A percentile compares a stretch with the other conserved stretches of the same genome.
Evolutionary conservation across 2,888 invertebrate species (phyloP).

Genomic region (Tethea ocularis): DNA sequence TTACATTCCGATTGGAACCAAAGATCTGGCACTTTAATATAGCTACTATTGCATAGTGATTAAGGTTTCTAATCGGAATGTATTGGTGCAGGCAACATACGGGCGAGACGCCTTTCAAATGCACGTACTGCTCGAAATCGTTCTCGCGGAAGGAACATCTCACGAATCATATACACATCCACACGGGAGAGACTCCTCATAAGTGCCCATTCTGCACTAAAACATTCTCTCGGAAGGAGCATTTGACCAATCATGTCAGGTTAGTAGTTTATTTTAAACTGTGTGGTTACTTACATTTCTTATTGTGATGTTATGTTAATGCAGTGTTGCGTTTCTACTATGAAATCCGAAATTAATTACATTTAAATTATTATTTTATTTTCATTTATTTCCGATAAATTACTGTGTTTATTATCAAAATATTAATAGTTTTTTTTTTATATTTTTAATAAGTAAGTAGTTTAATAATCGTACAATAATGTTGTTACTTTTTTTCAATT

Average conservation of each 20-base stretch:
- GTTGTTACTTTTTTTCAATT: too few species aligned
- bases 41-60: constrained; percentile 3
- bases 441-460: too few species aligned
- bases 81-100: constrained; percentile 86
- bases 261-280: constrained; percentile 30
- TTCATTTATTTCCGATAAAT: too few species aligned
- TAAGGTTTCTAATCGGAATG: constrained; percentile 27
- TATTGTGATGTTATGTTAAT: not conserved
- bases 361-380: too few species aligned
- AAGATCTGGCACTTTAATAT: constrained; percentile 3
- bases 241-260: constrained; percentile 87
- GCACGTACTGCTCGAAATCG: constrained; percentile 86
- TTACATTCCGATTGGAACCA: constrained; percentile 35
- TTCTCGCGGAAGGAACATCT: constrained; percentile 93
- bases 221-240: constrained; percentile 89
- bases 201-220: constrained; percentile 89
- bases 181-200: constrained; percentile 88
- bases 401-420: too few species aligned
- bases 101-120: constrained; percentile 91
- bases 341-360: not conserved
- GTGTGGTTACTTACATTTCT: not conserved
- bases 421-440: too few species aligned
- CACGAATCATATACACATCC: constrained; percentile 92
- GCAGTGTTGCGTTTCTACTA: constrained; percentile 1
- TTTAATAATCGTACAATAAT: too few species aligned